A percentile compares a stretch with the other conserved stretches of the same genome.
Conservation (phyloP, 2,797 vertebrate genomes). For the Prunella strophiata region DNA sequence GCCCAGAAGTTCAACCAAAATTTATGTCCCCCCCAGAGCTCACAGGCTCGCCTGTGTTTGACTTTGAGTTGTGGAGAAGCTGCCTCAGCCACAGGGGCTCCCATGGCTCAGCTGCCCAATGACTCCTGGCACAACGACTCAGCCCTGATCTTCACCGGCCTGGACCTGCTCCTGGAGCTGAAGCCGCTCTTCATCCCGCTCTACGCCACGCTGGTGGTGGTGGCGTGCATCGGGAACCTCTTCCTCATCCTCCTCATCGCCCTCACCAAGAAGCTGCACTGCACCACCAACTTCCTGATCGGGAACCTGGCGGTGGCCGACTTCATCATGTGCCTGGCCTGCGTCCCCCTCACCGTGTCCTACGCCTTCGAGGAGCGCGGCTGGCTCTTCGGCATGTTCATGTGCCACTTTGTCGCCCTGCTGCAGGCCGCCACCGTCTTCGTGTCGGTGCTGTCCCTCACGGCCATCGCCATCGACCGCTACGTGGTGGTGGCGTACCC, state of each 20-base stretch:
- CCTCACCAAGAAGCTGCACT: slow-evolving; percentile 86
- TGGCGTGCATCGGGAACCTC: slow-evolving; percentile 85
- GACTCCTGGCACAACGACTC: slow-evolving; percentile 71
- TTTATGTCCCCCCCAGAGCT: neutral
- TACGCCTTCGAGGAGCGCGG: slow-evolving; percentile 85
- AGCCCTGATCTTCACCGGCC: slow-evolving; percentile 77
- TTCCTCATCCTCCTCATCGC: slow-evolving; percentile 86
- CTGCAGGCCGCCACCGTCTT: slow-evolving; percentile 86
- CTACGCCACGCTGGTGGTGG: slow-evolving; percentile 79
- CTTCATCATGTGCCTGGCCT: slow-evolving; percentile 87
- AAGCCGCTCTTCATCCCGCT: slow-evolving; percentile 87
- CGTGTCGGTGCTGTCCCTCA: slow-evolving; percentile 87
- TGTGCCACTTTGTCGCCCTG: slow-evolving; percentile 85
- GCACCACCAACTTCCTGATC: slow-evolving; percentile 89
- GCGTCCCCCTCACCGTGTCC: slow-evolving; percentile 84
- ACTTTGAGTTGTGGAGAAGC: neutral
- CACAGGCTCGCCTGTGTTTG: neutral
- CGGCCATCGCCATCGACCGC: slow-evolving; percentile 87
- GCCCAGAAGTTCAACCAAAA: neutral
- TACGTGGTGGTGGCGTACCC: slow-evolving; percentile 90
- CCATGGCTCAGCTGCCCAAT: slow-evolving; percentile 63
- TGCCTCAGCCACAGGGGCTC: rapidly evolving
- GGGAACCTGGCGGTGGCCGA: slow-evolving; percentile 86
- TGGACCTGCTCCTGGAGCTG: slow-evolving; percentile 83
- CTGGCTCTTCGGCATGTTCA: slow-evolving; percentile 85